Conservation (phyloP, 2,888 invertebrate species). For the Microctonus brassicae region DNA sequence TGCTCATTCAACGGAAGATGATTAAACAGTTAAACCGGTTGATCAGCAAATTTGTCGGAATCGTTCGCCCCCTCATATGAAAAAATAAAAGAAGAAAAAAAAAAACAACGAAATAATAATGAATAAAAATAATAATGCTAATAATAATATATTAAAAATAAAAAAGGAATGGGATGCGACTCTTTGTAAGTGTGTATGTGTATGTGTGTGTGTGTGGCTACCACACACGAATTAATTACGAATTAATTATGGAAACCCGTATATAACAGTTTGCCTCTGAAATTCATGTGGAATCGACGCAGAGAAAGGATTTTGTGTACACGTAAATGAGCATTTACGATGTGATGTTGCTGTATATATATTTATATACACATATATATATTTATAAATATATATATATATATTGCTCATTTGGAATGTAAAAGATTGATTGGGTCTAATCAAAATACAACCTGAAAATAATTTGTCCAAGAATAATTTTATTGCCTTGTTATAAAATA, state of each 20-base stretch:
- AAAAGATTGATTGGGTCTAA: slow-evolving; percentile 12
- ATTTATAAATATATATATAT: background rate
- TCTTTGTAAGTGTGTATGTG: background rate
- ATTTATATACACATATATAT: background rate
- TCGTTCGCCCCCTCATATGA: background rate
- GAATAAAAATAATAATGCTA: no score
- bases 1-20: slow-evolving; percentile 16
- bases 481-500: background rate
- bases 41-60: slow-evolving; percentile 36
- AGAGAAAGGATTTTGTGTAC: slow-evolving; percentile 33
- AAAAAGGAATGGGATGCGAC: background rate
- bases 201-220: slow-evolving; percentile 19
- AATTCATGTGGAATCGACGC: slow-evolving; percentile 54
- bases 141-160: no score
- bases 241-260: slow-evolving; percentile 33
- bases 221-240: slow-evolving; percentile 42
- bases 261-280: slow-evolving; percentile 23
- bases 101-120: background rate
- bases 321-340: slow-evolving; percentile 65
- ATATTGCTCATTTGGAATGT: background rate
- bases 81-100: background rate
- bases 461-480: slow-evolving; percentile 2
- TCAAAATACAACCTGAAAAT: slow-evolving; percentile 5
- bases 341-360: slow-evolving; percentile 54
- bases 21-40: slow-evolving; percentile 39